Evolutionary conservation across 2,113 vertebrate genomes (phyloP).

Genomic region (Takifugu bimaculatus): DNA sequence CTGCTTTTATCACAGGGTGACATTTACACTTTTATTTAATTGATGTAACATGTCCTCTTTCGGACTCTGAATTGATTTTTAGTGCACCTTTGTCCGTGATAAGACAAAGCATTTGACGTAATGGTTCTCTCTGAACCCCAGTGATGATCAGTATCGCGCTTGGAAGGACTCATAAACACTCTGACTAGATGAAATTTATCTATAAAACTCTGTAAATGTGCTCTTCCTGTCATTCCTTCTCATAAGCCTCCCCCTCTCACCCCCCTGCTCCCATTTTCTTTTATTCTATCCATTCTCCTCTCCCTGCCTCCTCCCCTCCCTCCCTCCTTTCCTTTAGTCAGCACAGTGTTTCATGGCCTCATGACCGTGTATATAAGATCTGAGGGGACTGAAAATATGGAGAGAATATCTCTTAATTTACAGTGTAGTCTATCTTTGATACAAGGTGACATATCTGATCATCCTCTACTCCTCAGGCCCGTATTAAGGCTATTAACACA

Average conservation of each 20-base stretch:
- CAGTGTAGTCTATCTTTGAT: not conserved
- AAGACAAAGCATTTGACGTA: not conserved
- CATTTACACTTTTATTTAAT: constrained; percentile 22
- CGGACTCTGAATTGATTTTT: constrained; percentile 23
- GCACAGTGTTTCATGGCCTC: constrained; percentile 70
- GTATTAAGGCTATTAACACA: constrained; percentile 99
- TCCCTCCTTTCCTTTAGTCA: constrained; percentile 25
- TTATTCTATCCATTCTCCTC: not conserved
- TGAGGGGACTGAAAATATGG: constrained; percentile 63
- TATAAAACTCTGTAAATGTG: constrained; percentile 7
- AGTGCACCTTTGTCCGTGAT: not conserved
- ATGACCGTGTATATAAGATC: constrained; percentile 79
- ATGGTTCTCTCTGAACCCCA: constrained; percentile 40
- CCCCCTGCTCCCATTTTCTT: not conserved
- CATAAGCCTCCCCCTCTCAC: not conserved
- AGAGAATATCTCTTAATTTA: not conserved
- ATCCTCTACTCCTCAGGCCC: constrained; percentile 75
- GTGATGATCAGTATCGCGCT: constrained; percentile 81
- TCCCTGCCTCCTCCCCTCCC: not conserved
- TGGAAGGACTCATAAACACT: constrained; percentile 73
- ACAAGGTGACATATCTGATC: not conserved
- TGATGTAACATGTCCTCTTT: not conserved
- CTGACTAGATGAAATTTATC: constrained; percentile 53
- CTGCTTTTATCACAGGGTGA: constrained; percentile 18
- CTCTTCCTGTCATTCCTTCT: constrained; percentile 3